phyloP scores from a whole-genome alignment of 2,888 invertebrate genomes.

The Sicus ferrugineus region DNA sequence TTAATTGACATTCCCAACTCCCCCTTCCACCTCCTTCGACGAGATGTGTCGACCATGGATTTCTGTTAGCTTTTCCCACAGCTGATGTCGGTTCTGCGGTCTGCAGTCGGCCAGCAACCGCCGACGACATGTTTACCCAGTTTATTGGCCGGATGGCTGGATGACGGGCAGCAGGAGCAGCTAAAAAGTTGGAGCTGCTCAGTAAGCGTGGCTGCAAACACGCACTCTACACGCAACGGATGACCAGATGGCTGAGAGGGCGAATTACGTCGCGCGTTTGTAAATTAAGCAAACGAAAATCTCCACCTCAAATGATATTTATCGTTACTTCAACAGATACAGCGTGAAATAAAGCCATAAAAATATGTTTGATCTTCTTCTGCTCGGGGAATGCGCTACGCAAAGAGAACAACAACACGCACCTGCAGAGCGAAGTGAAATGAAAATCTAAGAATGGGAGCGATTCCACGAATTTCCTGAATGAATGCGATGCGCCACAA shows the following conservation, averaged over 20 bases:
- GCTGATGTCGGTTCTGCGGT: no score
- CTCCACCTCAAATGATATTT: not conserved
- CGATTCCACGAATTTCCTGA: constrained; percentile 18
- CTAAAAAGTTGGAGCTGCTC: not conserved
- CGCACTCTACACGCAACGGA: not conserved
- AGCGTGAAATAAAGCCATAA: not conserved
- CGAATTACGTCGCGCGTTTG: not conserved
- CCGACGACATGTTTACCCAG: constrained; percentile 22
- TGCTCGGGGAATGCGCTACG: not conserved
- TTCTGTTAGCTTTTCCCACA: constrained; percentile 30
- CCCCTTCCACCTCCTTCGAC: no score
- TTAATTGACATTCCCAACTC: no score
- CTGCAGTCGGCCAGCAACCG: constrained; percentile 8
- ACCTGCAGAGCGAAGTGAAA: not conserved
- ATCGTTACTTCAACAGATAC: not conserved
- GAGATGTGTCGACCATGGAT: no score
- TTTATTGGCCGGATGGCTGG: constrained; percentile 12
- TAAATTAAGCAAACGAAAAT: constrained; percentile 13
- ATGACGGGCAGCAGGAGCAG: not conserved
- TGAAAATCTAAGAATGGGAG: not conserved
- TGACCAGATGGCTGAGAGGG: constrained; percentile 4
- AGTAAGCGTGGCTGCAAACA: constrained; percentile 8
- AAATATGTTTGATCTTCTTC: not conserved
- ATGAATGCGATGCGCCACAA: constrained; percentile 6
- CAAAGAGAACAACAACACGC: not conserved